Evolutionary conservation across 2,113 vertebrate genomes (phyloP).

Genomic region (Odontophorus gujanensis): DNA sequence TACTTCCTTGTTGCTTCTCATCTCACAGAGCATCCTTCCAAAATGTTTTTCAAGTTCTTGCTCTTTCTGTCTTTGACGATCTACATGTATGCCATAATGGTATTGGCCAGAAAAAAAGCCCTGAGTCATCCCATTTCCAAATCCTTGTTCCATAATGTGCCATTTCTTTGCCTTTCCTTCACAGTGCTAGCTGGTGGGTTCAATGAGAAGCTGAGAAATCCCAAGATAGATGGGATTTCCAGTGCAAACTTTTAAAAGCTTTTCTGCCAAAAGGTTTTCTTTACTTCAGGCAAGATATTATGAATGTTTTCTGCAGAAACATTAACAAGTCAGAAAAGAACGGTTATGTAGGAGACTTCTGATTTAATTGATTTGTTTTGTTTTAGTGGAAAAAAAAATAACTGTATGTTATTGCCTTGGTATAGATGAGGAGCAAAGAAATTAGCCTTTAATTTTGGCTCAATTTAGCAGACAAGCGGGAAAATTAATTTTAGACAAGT

Average conservation of each 20-base stretch:
- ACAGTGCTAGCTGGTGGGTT: constrained; percentile 5
- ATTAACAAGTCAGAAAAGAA: constrained; percentile 50
- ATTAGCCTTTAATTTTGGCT: constrained; percentile 8
- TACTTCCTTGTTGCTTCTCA: not conserved
- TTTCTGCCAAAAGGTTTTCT: not conserved
- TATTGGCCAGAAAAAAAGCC: not conserved
- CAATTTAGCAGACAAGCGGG: not conserved
- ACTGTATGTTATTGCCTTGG: not conserved
- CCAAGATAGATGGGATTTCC: not conserved
- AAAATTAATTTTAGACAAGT: not conserved
- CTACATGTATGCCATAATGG: not conserved
- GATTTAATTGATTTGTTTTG: constrained; percentile 42
- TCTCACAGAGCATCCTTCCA: not conserved
- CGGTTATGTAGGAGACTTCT: constrained; percentile 47
- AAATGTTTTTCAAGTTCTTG: not conserved
- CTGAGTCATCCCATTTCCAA: not conserved
- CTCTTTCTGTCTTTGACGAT: not conserved
- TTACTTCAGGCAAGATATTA: not conserved
- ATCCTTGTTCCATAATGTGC: not conserved
- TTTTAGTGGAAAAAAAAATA: constrained; percentile 44
- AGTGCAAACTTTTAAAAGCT: not conserved
- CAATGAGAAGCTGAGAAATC: constrained; percentile 33
- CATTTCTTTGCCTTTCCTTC: constrained; percentile 27
- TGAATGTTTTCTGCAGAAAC: constrained; percentile 37
- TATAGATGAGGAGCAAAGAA: not conserved